Evolutionary conservation across 2,113 vertebrate genomes (phyloP), one percentile per base, ranked within the genome.

Genomic region (Pampusana beccarii): DNA sequence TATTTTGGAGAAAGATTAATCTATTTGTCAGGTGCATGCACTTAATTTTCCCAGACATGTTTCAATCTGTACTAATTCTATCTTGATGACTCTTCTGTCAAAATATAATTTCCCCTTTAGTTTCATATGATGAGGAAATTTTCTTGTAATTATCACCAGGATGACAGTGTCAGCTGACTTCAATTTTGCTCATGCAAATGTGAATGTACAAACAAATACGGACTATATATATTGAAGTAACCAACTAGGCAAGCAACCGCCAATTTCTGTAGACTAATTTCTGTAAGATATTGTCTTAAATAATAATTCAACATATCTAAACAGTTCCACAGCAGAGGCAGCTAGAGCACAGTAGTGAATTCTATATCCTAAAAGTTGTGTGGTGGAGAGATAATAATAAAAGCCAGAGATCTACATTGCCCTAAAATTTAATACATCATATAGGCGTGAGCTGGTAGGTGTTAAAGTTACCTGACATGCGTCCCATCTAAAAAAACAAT

Each of bases 31-130:
- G 65, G 73, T 57, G 24, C 17, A 72, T 23, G 29, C 62, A 82
- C 10, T 86, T 88, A 57, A 93, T 91, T 83, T 88, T 91, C 57
- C 42, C 70, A 89, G 64, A 51, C 3, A 4, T 29, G 9, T 82
- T 95, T 93, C 92, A 84, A 70, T 86, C 83, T 96, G 58, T 61
- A 53, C 57, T 85, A 74, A 86, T 86, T 88, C 70, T 81, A 82
- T 33, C 42, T 80, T 74, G 78, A 93, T 69, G 36, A 94, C 12
- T 74, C 57, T 80, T 88, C 83, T 95, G 88, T 90, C 93, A 93
- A 95, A 95, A 92, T 48, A 90, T 16, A 56, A 80, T 90, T 91
- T 92, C 38, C n/a, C 13, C 28, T 90, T 80, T 78, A 91, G 21
- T 80, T 88, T 93, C 64, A 74, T 58, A 57, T 11, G 25, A 75